Conservation (phyloP, 2,113 vertebrate genomes). For the Bombycilla garrulus region DNA sequence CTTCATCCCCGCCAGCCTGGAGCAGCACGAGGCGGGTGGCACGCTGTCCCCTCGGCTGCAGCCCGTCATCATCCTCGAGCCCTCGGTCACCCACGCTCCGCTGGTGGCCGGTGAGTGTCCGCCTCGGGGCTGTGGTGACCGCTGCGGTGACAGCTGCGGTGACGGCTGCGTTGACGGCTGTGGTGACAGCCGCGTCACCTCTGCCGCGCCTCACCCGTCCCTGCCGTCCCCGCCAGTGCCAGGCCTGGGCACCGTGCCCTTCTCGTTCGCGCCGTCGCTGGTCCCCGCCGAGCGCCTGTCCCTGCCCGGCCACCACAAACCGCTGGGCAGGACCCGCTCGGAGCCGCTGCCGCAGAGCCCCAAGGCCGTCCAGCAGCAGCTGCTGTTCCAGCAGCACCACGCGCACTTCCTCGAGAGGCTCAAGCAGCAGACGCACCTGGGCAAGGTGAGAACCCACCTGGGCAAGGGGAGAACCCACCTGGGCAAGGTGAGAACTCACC, state of each 20-base stretch:
- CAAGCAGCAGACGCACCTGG: slow-evolving; percentile 78
- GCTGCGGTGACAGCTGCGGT: accelerated
- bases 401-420: slow-evolving; percentile 76
- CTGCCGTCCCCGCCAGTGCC: slow-evolving; percentile 71
- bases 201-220: neutral
- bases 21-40: slow-evolving; percentile 77
- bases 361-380: slow-evolving; percentile 73
- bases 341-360: slow-evolving; percentile 89
- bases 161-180: too few relatives aligned
- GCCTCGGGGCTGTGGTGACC: too few relatives aligned
- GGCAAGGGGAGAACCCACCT: neutral
- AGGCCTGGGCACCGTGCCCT: slow-evolving; percentile 76
- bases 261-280: slow-evolving; percentile 79
- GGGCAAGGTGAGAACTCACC: slow-evolving; percentile 8
- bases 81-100: slow-evolving; percentile 80
- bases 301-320: slow-evolving; percentile 80
- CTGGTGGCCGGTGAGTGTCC: slow-evolving; percentile 79
- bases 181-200: too few relatives aligned
- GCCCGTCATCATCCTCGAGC: slow-evolving; percentile 88
- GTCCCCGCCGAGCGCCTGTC: slow-evolving; percentile 71
- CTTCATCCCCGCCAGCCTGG: slow-evolving; percentile 80
- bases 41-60: slow-evolving; percentile 79
- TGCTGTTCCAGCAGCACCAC: slow-evolving; percentile 73
- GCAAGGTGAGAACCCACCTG: slow-evolving; percentile 66
- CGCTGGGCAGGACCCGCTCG: slow-evolving; percentile 88